Percentiles rank a stretch among this genome's conserved stretches.
Evolutionary conservation across 2,113 vertebrate genomes (phyloP).

Genomic region (Megaceryle maxima): DNA sequence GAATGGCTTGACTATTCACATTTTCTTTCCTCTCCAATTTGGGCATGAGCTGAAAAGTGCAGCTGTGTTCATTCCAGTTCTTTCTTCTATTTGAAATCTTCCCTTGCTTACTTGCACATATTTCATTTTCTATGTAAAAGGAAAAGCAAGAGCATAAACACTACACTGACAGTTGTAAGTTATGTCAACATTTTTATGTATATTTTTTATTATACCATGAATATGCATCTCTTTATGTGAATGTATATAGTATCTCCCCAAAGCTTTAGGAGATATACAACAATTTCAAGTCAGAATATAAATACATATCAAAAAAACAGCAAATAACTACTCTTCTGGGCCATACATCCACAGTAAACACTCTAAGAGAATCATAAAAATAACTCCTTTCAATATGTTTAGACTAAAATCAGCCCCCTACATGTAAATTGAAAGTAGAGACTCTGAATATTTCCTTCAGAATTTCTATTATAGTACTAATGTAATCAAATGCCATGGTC

Average conservation of each 20-base stretch:
- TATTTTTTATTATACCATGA: neutral
- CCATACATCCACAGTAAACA: neutral
- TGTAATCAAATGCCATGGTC: neutral
- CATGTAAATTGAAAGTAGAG: neutral
- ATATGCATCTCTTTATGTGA: slow-evolving; percentile 3
- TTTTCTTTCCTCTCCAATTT: neutral
- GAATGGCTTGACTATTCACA: neutral
- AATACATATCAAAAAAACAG: neutral
- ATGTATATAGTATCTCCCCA: neutral
- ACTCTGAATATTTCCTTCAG: neutral
- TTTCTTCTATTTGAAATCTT: neutral
- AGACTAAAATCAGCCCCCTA: neutral
- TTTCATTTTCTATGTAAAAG: neutral
- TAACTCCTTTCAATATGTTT: neutral
- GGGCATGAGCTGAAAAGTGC: neutral
- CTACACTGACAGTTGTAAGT: neutral
- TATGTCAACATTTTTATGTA: neutral
- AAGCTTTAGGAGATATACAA: neutral
- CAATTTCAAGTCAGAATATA: neutral
- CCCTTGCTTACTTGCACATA: neutral
- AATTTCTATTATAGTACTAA: neutral
- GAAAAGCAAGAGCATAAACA: neutral
- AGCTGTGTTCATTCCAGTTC: neutral
- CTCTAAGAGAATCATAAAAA: neutral
- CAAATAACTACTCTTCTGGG: neutral